Base-by-base conservation (phyloP, 2,888 invertebrate species). In the Pristionchus entomophagus region DNA sequence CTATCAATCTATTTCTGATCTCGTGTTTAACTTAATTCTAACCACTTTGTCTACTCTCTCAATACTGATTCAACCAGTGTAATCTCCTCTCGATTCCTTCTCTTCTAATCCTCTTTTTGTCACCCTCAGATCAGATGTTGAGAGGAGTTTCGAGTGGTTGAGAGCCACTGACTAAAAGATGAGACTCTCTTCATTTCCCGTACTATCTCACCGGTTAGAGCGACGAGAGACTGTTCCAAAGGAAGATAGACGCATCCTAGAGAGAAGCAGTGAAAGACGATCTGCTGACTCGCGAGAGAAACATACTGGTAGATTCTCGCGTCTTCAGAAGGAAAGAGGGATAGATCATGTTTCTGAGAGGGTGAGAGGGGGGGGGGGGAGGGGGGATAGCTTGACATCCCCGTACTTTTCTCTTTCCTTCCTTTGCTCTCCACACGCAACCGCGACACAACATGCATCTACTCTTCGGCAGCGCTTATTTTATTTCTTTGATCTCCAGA, bases 341-440 rank as follows among this genome's bases (percentile, higher is more conserved):
- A 73, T 73, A 73, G 73, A 73, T 73, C 73, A 73, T 73, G 41
- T 73, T 73, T 73, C 73, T 45, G 41, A 73, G 69, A 41, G 65
- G 26, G 65, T 19, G 35, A 65, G 35, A 35, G n/a, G 35, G 19
- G n/a, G 73, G 14, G 41, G 38, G 41, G 26, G n/a, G 26, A 45
- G 69, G n/a, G 38, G 69, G 10, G 22, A 12, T 22, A 41, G 73
- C 73, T 73, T 73, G 73, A 73, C 73, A 73, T 73, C 41, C 10
- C n/a, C 38, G 6, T 45, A 38, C 41, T 73, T 73, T 73, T 22
- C 41, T 26, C 73, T 45, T 73, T 73, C 73, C 45, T 41, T 73
- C 38, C n/a, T n/a, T n/a, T n/a, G n/a, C n/a, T 56, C n/a, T 56
- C 22, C 8, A 17, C n/a, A 56, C 56, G 56, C n/a, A 56, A 17